Percentiles rank a stretch among this genome's conserved stretches.
These are phyloP conservation scores for Leptarthrus brevirostris DNA, from an alignment of 2,888 invertebrate species.

Conservation along the genomic window DNA sequence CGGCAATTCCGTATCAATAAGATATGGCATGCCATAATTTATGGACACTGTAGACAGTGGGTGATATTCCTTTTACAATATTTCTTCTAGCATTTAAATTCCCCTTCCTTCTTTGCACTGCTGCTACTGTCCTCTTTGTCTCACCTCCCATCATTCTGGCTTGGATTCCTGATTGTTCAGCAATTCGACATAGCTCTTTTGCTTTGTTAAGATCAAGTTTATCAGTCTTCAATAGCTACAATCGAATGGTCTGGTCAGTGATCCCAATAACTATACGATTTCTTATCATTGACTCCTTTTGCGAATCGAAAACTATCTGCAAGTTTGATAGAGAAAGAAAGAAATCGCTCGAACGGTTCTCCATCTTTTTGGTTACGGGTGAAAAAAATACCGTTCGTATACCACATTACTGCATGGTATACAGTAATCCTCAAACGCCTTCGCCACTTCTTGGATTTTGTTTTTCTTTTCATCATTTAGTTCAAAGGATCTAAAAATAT, in stretches of 20 bases:
- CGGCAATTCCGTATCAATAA: too few species aligned
- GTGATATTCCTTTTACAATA: neutral
- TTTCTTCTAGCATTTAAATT: neutral
- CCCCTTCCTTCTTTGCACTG: constrained; percentile 32
- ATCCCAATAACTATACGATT: constrained; percentile 19
- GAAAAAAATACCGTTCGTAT: constrained; percentile 14
- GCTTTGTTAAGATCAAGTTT: constrained; percentile 1
- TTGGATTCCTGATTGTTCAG: constrained; percentile 28
- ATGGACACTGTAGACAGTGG: too few species aligned
- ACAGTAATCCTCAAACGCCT: constrained; percentile 46
- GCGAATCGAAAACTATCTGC: constrained; percentile 12
- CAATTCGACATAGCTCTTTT: constrained; percentile 4
- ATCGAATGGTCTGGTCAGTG: neutral
- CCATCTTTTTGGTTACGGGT: neutral
- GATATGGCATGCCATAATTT: too few species aligned
- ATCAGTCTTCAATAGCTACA: constrained; percentile 32
- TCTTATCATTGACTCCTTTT: constrained; percentile 30
- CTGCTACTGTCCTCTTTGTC: constrained; percentile 37
- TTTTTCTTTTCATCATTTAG: constrained; percentile 35
- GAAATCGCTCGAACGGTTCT: neutral
- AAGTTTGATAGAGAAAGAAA: neutral
- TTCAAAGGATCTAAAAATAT: constrained; percentile 38
- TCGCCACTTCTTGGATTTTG: constrained; percentile 32
- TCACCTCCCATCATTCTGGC: constrained; percentile 47
- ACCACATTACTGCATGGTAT: constrained; percentile 34